These are phyloP conservation scores for Sarcophilus harrisii DNA, from an alignment of 2,797 vertebrate species.

Conservation along the genomic window DNA sequence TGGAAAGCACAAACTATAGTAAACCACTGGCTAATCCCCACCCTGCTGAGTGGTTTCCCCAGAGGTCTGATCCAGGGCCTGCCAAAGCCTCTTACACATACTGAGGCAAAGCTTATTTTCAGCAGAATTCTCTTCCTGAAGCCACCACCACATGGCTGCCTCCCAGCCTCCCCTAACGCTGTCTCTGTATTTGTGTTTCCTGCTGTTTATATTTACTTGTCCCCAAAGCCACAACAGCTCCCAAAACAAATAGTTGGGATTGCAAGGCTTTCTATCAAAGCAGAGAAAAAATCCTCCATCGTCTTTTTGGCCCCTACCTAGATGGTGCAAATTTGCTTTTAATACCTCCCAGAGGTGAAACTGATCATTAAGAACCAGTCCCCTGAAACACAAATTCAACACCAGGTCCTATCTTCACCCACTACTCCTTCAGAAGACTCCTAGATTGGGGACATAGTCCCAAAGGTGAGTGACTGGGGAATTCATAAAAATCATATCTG, in stretches of 20 bases:
- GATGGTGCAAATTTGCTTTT: constrained; percentile 86
- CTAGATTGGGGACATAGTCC: constrained; percentile 73
- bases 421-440: constrained; percentile 82
- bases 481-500: constrained; percentile 69
- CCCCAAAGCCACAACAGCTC: constrained; percentile 85
- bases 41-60: constrained; percentile 88
- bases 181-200: constrained; percentile 86
- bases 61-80: constrained; percentile 88
- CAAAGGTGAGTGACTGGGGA: constrained; percentile 62
- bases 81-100: constrained; percentile 87
- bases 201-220: constrained; percentile 89
- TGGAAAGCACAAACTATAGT: constrained; percentile 87
- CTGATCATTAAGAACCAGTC: constrained; percentile 86
- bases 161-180: constrained; percentile 84
- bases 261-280: constrained; percentile 79
- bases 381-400: constrained; percentile 84
- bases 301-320: constrained; percentile 70
- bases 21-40: constrained; percentile 85
- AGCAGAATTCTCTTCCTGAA: constrained; percentile 85
- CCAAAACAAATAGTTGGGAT: constrained; percentile 87
- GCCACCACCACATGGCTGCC: constrained; percentile 85
- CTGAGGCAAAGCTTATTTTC: constrained; percentile 89
- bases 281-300: constrained; percentile 80
- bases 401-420: constrained; percentile 84
- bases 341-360: constrained; percentile 86